Percentiles rank a stretch among this genome's conserved stretches.
These are phyloP conservation scores for Synanceia verrucosa DNA, from an alignment of 2,797 vertebrate species.

Conservation along the genomic window DNA sequence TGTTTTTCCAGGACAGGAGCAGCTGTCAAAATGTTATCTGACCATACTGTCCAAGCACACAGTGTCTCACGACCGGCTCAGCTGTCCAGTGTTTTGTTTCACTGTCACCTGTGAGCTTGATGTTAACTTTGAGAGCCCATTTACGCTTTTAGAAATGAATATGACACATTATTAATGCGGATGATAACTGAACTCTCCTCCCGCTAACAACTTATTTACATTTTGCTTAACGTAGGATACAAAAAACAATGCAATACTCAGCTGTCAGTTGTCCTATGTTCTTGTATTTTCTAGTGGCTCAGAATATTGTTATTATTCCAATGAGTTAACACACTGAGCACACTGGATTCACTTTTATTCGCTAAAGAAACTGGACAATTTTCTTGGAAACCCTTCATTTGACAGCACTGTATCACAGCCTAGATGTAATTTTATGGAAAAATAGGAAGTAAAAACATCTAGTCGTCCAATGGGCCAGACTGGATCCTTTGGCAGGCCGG, in stretches of 20 bases:
- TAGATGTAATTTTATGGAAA: too few relatives aligned
- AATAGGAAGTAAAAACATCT: too few relatives aligned
- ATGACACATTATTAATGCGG: conserved; percentile 8
- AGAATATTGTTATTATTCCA: too few relatives aligned
- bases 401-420: too few relatives aligned
- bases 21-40: conserved; percentile 83
- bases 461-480: too few relatives aligned
- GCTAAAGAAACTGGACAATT: too few relatives aligned
- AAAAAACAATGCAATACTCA: not conserved
- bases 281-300: too few relatives aligned
- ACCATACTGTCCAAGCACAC: conserved; percentile 54
- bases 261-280: too few relatives aligned
- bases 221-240: not conserved
- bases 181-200: not conserved
- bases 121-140: conserved; percentile 22
- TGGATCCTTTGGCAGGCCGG: too few relatives aligned
- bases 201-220: not conserved
- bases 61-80: conserved; percentile 61
- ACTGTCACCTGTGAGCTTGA: conserved; percentile 31
- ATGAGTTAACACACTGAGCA: too few relatives aligned
- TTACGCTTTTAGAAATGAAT: conserved; percentile 12
- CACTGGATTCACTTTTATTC: too few relatives aligned
- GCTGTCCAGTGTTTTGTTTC: conserved; percentile 63
- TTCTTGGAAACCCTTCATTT: too few relatives aligned
- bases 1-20: conserved; percentile 63